Conservation (phyloP, 2,797 vertebrate genomes). For the Holocentrus rufus region DNA sequence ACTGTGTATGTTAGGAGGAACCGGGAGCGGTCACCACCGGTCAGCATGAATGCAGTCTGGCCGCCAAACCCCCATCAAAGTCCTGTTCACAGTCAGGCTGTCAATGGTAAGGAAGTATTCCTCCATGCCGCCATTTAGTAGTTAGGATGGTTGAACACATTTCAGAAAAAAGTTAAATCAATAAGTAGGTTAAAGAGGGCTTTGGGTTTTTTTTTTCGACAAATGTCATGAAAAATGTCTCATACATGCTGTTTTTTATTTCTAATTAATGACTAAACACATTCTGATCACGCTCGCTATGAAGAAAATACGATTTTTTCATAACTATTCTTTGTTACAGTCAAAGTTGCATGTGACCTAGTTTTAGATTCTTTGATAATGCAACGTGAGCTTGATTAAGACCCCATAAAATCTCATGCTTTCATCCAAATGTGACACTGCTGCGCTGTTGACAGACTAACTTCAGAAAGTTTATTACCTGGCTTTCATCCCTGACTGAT, state of each 20-base stretch:
- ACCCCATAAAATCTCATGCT: background rate
- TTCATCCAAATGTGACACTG: background rate
- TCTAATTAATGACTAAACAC: too few species aligned
- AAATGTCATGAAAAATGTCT: too few species aligned
- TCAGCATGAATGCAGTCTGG: slow-evolving; percentile 38
- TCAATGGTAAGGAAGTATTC: slow-evolving; percentile 55
- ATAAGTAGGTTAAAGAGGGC: too few species aligned
- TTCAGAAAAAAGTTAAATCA: too few species aligned
- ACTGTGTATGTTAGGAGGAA: slow-evolving; percentile 41
- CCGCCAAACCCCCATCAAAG: slow-evolving; percentile 44
- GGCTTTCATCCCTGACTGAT: slow-evolving; percentile 16
- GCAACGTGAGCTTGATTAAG: background rate
- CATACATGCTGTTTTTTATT: too few species aligned
- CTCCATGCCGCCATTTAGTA: background rate
- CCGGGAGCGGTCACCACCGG: slow-evolving; percentile 49
- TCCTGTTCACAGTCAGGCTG: slow-evolving; percentile 25
- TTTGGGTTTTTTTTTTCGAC: too few species aligned
- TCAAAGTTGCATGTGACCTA: background rate
- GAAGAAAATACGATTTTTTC: too few species aligned
- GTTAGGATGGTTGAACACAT: background rate
- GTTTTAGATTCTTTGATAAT: background rate
- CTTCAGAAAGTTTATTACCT: slow-evolving; percentile 11
- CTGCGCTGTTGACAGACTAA: slow-evolving; percentile 10
- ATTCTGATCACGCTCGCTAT: too few species aligned
- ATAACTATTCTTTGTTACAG: too few species aligned